Evolutionary conservation across 2,797 vertebrate species (phyloP).

Genomic region (Micrastur ruficollis): DNA sequence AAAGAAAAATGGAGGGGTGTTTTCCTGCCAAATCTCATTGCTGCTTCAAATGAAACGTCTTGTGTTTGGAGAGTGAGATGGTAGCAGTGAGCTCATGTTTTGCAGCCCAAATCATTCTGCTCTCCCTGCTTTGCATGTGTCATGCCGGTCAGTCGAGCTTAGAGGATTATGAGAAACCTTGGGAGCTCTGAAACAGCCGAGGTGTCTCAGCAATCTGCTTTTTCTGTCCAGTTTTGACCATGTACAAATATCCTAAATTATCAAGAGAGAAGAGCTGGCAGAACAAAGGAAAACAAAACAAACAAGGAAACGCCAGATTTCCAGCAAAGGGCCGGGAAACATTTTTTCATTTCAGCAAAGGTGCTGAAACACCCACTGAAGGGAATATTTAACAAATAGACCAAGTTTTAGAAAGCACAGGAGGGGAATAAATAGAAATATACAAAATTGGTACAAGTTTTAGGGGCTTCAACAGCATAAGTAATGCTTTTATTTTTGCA

Average conservation of each 20-base stretch:
- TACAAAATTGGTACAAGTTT: background rate
- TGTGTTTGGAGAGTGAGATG: background rate
- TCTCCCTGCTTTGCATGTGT: background rate
- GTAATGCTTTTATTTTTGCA: background rate
- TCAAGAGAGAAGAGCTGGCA: background rate
- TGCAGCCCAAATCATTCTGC: background rate
- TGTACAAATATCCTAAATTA: background rate
- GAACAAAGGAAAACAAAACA: background rate
- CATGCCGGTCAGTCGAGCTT: background rate
- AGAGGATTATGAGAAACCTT: background rate
- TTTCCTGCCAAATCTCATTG: conserved; percentile 28
- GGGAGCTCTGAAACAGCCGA: background rate
- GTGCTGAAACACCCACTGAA: background rate
- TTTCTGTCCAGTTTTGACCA: background rate
- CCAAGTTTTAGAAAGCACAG: background rate
- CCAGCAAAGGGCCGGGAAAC: background rate
- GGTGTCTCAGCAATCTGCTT: background rate
- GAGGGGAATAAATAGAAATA: background rate
- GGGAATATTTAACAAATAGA: background rate
- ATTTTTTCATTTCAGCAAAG: background rate
- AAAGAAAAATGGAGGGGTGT: background rate
- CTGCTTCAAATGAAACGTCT: background rate
- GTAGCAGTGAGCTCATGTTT: background rate
- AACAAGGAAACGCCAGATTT: background rate
- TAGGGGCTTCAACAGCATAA: background rate